Conservation (phyloP, 53 echinoderm and acorn worm species). For the Holothuria leucospilota region DNA sequence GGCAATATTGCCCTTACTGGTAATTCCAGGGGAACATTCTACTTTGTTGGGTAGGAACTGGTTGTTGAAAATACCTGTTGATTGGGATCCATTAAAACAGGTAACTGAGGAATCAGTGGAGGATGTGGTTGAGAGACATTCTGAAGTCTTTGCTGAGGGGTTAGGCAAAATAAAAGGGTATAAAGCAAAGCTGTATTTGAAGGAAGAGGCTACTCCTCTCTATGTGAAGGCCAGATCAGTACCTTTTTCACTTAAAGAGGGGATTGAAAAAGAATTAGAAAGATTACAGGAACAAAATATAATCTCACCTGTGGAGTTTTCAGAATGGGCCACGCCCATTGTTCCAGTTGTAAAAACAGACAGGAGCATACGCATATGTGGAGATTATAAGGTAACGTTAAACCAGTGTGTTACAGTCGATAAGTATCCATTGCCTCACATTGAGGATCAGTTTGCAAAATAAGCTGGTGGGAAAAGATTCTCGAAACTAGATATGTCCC, state of each 20-base stretch:
- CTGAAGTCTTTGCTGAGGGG: background rate
- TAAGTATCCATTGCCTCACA: slow-evolving; percentile 60
- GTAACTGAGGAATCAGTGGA: background rate
- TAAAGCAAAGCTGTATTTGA: background rate
- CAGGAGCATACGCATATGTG: slow-evolving; percentile 62
- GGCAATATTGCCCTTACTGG: slow-evolving; percentile 23
- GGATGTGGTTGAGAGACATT: background rate
- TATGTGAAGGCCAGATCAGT: slow-evolving; percentile 57
- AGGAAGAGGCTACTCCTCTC: slow-evolving; percentile 63
- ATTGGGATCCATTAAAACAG: slow-evolving; percentile 36
- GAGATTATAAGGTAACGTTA: slow-evolving; percentile 69
- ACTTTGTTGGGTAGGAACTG: slow-evolving; percentile 46
- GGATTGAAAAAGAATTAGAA: slow-evolving; percentile 65
- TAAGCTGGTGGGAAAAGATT: slow-evolving; percentile 65
- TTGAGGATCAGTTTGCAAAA: slow-evolving; percentile 66
- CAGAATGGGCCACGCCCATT: slow-evolving; percentile 72
- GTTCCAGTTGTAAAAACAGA: slow-evolving; percentile 61
- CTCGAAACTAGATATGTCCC: slow-evolving; percentile 67
- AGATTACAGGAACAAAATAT: slow-evolving; percentile 49
- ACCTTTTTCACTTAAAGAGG: slow-evolving; percentile 60
- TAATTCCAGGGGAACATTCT: slow-evolving; percentile 22
- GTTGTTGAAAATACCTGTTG: slow-evolving; percentile 22
- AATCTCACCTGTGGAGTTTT: slow-evolving; percentile 57
- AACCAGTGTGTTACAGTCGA: slow-evolving; percentile 58
- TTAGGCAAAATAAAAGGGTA: background rate